Evolutionary conservation across 2,888 invertebrate genomes (phyloP).

Genomic region (Tupiocoris notatus): DNA sequence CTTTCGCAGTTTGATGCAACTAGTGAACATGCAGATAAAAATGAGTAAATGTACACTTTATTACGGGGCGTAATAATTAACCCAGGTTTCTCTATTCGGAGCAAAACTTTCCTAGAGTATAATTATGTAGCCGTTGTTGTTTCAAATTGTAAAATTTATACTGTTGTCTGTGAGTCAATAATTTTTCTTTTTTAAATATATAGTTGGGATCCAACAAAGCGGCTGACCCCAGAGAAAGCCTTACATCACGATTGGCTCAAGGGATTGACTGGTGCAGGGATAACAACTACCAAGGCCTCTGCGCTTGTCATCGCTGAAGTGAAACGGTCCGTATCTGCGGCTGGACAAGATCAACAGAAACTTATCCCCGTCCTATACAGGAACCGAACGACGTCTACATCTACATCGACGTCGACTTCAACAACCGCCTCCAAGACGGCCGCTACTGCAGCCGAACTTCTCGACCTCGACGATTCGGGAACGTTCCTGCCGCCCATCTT

Average conservation of each 20-base stretch:
- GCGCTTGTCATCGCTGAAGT: conserved; percentile 53
- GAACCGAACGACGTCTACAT: conserved; percentile 29
- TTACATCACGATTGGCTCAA: conserved; percentile 83
- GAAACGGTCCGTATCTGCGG: conserved; percentile 54
- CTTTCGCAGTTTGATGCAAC: not conserved
- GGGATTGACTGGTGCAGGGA: conserved; percentile 56
- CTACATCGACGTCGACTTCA: conserved; percentile 27
- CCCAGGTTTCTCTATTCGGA: no score
- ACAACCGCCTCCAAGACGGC: conserved; percentile 51
- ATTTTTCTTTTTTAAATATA: no score
- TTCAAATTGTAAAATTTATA: no score
- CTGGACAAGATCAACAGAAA: conserved; percentile 56
- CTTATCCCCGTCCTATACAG: conserved; percentile 30
- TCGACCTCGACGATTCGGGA: conserved; percentile 63
- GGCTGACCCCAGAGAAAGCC: conserved; percentile 90
- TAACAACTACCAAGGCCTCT: conserved; percentile 49
- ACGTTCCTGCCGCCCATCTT: conserved; percentile 65
- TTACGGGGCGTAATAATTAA: no score
- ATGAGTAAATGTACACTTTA: no score
- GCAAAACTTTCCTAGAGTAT: no score
- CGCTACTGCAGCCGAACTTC: not conserved
- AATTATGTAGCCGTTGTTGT: no score
- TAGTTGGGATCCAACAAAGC: conserved; percentile 89
- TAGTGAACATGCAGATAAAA: no score
- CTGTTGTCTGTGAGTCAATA: no score